phyloP scores from a whole-genome alignment of 2,888 invertebrate species.

The Quadroppia sp. region DNA sequence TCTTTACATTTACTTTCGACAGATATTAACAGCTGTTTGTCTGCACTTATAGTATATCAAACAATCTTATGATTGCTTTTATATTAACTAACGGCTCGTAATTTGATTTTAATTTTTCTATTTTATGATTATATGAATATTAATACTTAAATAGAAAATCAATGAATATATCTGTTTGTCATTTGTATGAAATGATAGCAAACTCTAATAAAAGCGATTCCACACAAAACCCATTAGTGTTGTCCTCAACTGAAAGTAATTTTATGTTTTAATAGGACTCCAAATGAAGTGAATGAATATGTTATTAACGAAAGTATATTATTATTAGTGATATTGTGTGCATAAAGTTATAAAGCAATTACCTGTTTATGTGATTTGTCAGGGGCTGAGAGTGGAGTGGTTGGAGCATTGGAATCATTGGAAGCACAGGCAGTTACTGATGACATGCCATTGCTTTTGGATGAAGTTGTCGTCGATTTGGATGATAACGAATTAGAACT shows the following conservation, averaged over 20 bases:
- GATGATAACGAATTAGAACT: slow-evolving; percentile 28
- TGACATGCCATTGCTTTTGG: slow-evolving; percentile 39
- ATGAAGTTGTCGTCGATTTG: slow-evolving; percentile 21
- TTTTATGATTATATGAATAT: no score
- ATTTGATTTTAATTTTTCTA: no score
- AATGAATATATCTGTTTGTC: not conserved
- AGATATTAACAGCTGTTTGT: slow-evolving; percentile 28
- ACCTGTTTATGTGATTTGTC: slow-evolving; percentile 28
- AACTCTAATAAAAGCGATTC: not conserved
- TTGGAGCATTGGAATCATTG: no score
- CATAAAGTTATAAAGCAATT: slow-evolving; percentile 1
- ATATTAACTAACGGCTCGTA: no score
- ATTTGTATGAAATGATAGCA: not conserved
- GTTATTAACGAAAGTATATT: not conserved
- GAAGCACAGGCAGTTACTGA: slow-evolving; percentile 32
- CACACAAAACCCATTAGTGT: not conserved
- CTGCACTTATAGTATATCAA: not conserved
- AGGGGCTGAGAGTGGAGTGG: not conserved
- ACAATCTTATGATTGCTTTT: not conserved
- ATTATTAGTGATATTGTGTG: slow-evolving; percentile 16
- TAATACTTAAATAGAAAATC: no score
- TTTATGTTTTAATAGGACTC: not conserved
- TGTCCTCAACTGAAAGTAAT: not conserved
- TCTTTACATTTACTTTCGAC: no score
- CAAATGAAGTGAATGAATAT: not conserved